Percentiles rank a stretch among this genome's conserved stretches.
These are phyloP conservation scores for Cryptoblepharus egeriae DNA, from an alignment of 2,797 vertebrate species.

Conservation along the genomic window DNA sequence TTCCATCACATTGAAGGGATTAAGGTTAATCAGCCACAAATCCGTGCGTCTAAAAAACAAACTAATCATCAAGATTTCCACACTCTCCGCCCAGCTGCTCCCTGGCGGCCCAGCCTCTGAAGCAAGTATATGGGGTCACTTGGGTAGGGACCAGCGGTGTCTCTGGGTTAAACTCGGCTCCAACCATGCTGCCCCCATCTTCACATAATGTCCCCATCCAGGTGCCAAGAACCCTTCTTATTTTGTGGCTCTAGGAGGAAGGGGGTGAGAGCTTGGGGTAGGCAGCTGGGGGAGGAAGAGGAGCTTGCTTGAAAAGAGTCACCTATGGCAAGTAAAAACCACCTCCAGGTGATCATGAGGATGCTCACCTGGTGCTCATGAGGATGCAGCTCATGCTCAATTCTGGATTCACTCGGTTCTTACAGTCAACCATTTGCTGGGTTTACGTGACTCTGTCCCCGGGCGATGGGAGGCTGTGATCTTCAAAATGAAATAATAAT, in stretches of 20 bases:
- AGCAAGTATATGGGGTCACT: background rate
- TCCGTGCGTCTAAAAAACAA: conserved; percentile 44
- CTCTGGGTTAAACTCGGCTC: background rate
- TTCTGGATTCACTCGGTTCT: too few relatives aligned
- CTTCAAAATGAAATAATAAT: background rate
- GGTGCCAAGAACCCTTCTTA: too few relatives aligned
- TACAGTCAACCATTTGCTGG: background rate
- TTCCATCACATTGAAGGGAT: conserved; percentile 36
- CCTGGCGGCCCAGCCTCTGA: background rate
- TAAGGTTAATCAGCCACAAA: conserved; percentile 48
- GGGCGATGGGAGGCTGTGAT: background rate
- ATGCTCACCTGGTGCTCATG: too few relatives aligned
- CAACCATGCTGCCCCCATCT: background rate
- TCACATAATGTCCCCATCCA: too few relatives aligned
- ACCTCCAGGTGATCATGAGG: too few relatives aligned
- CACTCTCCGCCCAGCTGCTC: conserved; percentile 32
- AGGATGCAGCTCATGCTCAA: too few relatives aligned
- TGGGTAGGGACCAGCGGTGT: background rate
- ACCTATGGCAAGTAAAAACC: too few relatives aligned
- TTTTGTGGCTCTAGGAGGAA: too few relatives aligned
- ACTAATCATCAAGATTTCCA: conserved; percentile 40
- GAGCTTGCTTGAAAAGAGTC: too few relatives aligned
- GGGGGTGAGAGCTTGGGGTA: too few relatives aligned
- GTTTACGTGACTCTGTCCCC: background rate
- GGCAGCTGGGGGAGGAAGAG: too few relatives aligned